Conservation (phyloP, 2,888 invertebrate species). For the Tortrix viridana region DNA sequence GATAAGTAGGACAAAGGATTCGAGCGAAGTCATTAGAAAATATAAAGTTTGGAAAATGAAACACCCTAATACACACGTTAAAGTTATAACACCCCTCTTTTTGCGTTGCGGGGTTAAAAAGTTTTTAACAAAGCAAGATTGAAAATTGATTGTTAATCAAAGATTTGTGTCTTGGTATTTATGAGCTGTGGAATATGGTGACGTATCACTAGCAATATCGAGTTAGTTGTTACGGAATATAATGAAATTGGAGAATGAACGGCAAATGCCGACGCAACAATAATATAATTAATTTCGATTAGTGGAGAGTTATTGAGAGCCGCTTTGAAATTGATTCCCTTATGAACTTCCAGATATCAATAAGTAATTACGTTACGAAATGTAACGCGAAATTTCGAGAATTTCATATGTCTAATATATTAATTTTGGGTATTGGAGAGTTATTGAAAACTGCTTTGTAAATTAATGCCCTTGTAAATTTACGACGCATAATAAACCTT, state of each 20-base stretch:
- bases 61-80: too few relatives aligned
- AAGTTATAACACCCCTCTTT: too few relatives aligned
- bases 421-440: too few relatives aligned
- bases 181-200: not conserved
- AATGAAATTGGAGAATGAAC: conserved; percentile 4
- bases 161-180: not conserved
- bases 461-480: too few relatives aligned
- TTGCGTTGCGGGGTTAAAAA: too few relatives aligned
- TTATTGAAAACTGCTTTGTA: too few relatives aligned
- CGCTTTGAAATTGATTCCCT: conserved; percentile 1
- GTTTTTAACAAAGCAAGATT: too few relatives aligned
- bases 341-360: not conserved
- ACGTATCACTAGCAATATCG: conserved; percentile 7
- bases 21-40: too few relatives aligned
- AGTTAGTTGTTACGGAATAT: not conserved
- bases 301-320: not conserved
- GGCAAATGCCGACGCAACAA: not conserved
- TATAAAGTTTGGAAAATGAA: too few relatives aligned
- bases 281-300: conserved; percentile 3
- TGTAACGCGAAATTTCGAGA: not conserved
- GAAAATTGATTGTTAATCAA: too few relatives aligned
- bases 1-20: too few relatives aligned
- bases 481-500: too few relatives aligned
- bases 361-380: not conserved
- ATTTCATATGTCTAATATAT: not conserved